Evolutionary conservation across 2,888 invertebrate genomes (phyloP), one percentile per base, ranked within the genome.

Genomic region (Theodoxus fluviatilis): DNA sequence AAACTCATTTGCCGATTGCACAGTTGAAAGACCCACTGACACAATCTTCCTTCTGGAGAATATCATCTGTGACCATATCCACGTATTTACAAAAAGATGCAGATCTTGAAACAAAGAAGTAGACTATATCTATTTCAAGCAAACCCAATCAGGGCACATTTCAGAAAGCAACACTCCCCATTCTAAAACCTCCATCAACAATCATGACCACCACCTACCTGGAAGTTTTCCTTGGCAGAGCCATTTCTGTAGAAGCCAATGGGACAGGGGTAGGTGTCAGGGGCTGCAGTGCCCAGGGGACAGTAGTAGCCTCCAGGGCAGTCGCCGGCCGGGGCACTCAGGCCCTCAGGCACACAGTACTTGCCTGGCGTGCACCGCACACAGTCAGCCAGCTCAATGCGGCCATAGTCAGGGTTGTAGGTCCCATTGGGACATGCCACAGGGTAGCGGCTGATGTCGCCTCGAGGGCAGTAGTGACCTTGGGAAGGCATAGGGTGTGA

Each of bases 261-360:
- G 2, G 84, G 83, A 73, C 85, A 86, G 0, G 85, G 85, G 74
- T 71, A 83, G 3, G 77, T 73, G 52, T 78, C 55, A 3, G 79
- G 70, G 25, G 73, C 75, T 2, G 77, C 83, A 4, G 86, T 86
- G 18, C 85, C 85, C 6, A 77, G 68, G 0, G 85, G 85, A 70
- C 85, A 86, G 74, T 84, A 86, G 71, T 85, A 81, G 12, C 85
- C 85, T 15, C 83, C 85, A 12, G 85, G 85, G 67, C 85, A 86
- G 15, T 78, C 75, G 3, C 81, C 84, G 9, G 83, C 82, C 0
- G 83, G 80, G 0, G 71, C 66, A 3, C 69, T 73, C 31, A 85
- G 74, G 1, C 85, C 85, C 57, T 80, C 81, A 0, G 79, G 76
- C 15, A 77, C 74, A 75, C 85, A 86, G 72, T 84, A 86, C 49